phyloP scores from a whole-genome alignment of 37 sponge, comb jelly and placozoan species.

The Axinella damicornis region DNA sequence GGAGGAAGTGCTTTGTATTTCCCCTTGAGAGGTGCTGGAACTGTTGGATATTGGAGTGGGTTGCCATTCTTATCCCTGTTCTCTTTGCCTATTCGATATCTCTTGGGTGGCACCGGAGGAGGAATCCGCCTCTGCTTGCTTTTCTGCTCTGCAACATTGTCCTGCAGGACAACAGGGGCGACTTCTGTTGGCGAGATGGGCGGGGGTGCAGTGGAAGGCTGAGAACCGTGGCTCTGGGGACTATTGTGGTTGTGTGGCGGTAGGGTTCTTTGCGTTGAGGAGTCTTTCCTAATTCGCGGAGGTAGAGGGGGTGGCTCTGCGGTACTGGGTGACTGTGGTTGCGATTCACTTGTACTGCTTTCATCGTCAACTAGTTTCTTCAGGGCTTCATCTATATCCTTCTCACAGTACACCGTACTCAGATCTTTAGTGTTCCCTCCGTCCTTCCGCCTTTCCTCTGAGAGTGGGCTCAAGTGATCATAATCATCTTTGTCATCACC shows the following conservation, averaged over 20 bases:
- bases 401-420: not conserved
- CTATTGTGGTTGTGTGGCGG: no score
- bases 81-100: no score
- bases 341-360: not conserved
- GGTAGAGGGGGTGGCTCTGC: constrained; percentile 3
- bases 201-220: no score
- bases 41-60: no score
- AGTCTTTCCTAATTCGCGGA: not conserved
- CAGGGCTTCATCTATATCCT: constrained; percentile 13
- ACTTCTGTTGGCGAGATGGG: no score
- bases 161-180: no score
- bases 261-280: not conserved
- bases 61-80: no score
- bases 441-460: not conserved
- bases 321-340: not conserved
- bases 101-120: constrained; percentile 11
- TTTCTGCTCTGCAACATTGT: no score
- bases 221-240: no score
- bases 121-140: not conserved
- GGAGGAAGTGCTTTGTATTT: no score
- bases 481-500: constrained; percentile 41
- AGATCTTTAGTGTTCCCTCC: not conserved
- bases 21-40: no score
- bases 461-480: constrained; percentile 30
- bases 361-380: not conserved